phyloP scores from a whole-genome alignment of 2,888 invertebrate species.

The Tenthredo amoena region DNA sequence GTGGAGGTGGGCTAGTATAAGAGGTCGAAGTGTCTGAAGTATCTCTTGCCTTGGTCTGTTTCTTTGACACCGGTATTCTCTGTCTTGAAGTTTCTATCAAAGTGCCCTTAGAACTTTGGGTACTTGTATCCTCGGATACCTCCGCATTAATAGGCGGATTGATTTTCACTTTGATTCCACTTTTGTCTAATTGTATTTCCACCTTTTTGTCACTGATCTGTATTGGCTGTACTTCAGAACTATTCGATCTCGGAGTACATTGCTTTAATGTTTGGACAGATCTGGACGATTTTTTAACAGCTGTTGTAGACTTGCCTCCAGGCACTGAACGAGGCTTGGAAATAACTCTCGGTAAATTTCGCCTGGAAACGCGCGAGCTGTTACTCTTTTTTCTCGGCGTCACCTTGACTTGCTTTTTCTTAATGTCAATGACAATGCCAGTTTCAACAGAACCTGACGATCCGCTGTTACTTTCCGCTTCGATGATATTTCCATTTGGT shows the following conservation, averaged over 20 bases:
- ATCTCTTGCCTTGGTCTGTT: constrained; percentile 63
- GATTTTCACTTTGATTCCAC: constrained; percentile 59
- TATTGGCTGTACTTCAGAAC: constrained; percentile 15
- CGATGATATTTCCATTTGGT: constrained; percentile 39
- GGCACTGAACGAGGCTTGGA: constrained; percentile 63
- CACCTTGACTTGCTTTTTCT: constrained; percentile 66
- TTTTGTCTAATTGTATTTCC: constrained; percentile 56
- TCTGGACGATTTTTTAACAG: constrained; percentile 62
- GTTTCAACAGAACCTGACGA: constrained; percentile 60
- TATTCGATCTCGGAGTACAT: constrained; percentile 62
- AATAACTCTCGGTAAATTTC: constrained; percentile 57
- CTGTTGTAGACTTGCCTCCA: constrained; percentile 62
- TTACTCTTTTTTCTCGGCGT: constrained; percentile 64
- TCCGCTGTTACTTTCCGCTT: constrained; percentile 53
- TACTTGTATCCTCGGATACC: constrained; percentile 66
- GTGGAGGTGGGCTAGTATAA: constrained; percentile 72
- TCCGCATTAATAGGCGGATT: constrained; percentile 56
- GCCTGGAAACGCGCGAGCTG: constrained; percentile 51
- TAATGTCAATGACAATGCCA: constrained; percentile 67
- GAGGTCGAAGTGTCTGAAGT: constrained; percentile 74
- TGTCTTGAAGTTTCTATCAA: constrained; percentile 56
- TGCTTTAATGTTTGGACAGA: constrained; percentile 63
- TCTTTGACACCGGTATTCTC: constrained; percentile 37
- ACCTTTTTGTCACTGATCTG: constrained; percentile 53
- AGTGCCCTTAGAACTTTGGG: constrained; percentile 67